A percentile compares a stretch with the other conserved stretches of the same genome.
phyloP scores from a whole-genome alignment of 2,113 vertebrate genomes.

The Sinocyclocheilus rhinocerous region DNA sequence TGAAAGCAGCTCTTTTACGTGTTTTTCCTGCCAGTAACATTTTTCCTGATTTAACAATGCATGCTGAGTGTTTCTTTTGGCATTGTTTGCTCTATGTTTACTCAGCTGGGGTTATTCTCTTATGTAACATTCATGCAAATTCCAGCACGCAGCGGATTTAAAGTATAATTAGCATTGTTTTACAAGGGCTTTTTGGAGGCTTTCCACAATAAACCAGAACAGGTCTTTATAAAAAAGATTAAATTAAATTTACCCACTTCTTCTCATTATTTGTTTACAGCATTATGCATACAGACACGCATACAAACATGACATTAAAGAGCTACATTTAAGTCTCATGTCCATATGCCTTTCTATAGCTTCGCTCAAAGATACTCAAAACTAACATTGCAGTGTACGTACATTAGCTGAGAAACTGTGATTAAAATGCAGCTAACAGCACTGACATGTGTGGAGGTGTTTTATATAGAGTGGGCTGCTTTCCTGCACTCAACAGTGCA shows the following conservation, averaged over 20 bases:
- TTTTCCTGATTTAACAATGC: slow-evolving; percentile 60
- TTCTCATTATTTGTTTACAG: slow-evolving; percentile 29
- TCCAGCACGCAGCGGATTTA: slow-evolving; percentile 60
- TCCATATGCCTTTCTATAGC: not conserved
- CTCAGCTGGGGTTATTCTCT: slow-evolving; percentile 50
- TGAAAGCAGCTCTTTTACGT: slow-evolving; percentile 14
- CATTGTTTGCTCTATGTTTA: slow-evolving; percentile 41
- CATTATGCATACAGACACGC: not conserved
- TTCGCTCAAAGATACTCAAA: not conserved
- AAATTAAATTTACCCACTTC: not conserved
- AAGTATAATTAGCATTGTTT: slow-evolving; percentile 61
- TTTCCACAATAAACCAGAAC: slow-evolving; percentile 61
- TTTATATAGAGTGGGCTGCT: not conserved
- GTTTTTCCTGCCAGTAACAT: slow-evolving; percentile 19
- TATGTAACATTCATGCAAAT: slow-evolving; percentile 65
- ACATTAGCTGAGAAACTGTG: not conserved
- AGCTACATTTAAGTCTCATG: not conserved
- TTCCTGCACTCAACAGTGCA: slow-evolving; percentile 1
- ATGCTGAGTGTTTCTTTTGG: slow-evolving; percentile 30
- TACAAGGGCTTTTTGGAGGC: slow-evolving; percentile 61
- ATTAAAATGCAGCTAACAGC: not conserved
- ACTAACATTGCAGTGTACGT: not conserved
- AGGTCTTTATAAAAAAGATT: slow-evolving; percentile 55
- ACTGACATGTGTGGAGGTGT: not conserved
- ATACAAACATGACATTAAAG: not conserved